phyloP scores from a whole-genome alignment of 2,888 invertebrate species.

The Synergus itoensis region DNA sequence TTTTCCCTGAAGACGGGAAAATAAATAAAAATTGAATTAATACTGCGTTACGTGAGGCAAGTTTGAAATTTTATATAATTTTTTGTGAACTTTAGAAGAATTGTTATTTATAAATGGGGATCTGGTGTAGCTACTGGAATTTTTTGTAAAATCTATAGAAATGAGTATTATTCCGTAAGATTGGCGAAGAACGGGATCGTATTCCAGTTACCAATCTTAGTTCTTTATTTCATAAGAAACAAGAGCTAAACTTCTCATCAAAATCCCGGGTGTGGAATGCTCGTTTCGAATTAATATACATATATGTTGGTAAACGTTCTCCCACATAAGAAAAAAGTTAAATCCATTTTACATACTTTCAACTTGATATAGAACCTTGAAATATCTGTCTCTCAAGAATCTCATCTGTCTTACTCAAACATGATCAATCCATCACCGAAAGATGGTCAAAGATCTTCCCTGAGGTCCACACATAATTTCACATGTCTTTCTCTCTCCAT shows the following conservation, averaged over 20 bases:
- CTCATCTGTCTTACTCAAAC: constrained; percentile 40
- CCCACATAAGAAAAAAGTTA: constrained; percentile 12
- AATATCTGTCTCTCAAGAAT: constrained; percentile 36
- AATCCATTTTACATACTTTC: constrained; percentile 26
- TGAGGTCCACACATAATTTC: constrained; percentile 29
- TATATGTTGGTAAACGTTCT: constrained; percentile 1
- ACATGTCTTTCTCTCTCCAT: background rate
- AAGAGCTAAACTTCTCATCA: background rate
- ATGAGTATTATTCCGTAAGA: no score
- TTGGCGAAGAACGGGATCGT: no score
- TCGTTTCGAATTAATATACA: constrained; percentile 1
- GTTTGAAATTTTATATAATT: no score
- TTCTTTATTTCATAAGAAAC: background rate
- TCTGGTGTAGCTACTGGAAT: no score
- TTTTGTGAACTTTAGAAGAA: no score
- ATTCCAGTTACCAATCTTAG: no score
- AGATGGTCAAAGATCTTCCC: constrained; percentile 38
- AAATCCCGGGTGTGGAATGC: background rate
- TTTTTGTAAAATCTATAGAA: no score
- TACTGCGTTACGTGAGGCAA: no score
- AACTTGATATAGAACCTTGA: constrained; percentile 32
- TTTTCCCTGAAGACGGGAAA: background rate
- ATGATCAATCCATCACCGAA: constrained; percentile 39
- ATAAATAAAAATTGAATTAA: background rate
- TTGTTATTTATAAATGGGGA: no score